Percentiles rank a stretch among this genome's conserved stretches.
These are phyloP conservation scores for Drosophila kurseongensis DNA, from an alignment of 1,140 invertebrate species.

Conservation along the genomic window DNA sequence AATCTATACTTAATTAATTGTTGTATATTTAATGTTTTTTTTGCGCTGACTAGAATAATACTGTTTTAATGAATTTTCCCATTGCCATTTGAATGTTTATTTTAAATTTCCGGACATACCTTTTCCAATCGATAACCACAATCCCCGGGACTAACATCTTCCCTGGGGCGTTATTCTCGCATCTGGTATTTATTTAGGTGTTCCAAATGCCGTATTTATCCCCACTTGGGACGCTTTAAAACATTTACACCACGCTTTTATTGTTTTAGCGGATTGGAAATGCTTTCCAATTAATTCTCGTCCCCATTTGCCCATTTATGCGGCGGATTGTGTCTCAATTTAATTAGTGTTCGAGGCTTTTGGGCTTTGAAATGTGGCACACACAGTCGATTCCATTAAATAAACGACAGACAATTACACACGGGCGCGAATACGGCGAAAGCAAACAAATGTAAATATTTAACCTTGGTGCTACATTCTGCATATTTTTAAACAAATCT, in stretches of 20 bases:
- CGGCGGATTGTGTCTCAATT: constrained; percentile 52
- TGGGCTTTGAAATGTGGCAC: constrained; percentile 47
- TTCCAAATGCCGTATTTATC: constrained; percentile 36
- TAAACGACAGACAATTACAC: constrained; percentile 38
- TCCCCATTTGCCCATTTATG: constrained; percentile 24
- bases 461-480: constrained; percentile 74
- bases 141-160: not conserved
- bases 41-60: not conserved
- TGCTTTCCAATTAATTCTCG: constrained; percentile 60
- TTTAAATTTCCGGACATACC: not conserved
- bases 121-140: constrained; percentile 3
- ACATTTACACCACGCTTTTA: constrained; percentile 36
- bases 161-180: constrained; percentile 14
- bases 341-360: constrained; percentile 54
- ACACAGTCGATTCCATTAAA: constrained; percentile 35
- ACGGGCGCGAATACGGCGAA: constrained; percentile 32
- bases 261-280: constrained; percentile 50
- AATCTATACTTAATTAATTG: too few relatives aligned
- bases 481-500: constrained; percentile 18
- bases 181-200: constrained; percentile 50
- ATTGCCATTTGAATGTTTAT: constrained; percentile 8
- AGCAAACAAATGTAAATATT: constrained; percentile 71
- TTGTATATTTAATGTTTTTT: not conserved
- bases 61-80: not conserved
- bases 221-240: constrained; percentile 26